These are phyloP conservation scores for Alcis repandata DNA, from an alignment of 2,888 invertebrate species.

Conservation along the genomic window DNA sequence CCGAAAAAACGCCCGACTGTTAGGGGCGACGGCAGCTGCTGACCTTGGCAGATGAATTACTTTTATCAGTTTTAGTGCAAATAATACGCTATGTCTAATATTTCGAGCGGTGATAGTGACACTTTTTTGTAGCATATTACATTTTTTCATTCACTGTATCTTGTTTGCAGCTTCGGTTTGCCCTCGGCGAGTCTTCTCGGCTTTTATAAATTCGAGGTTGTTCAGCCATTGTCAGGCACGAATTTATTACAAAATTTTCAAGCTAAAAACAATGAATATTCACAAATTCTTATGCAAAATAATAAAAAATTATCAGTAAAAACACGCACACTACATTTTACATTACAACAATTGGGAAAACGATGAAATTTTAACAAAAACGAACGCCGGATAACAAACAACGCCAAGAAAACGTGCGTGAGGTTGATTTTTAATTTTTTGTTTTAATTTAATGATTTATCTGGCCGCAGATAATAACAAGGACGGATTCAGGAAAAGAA, in stretches of 20 bases:
- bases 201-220: constrained; percentile 64
- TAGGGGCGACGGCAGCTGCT: constrained; percentile 34
- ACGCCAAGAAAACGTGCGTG: constrained; percentile 84
- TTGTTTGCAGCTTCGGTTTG: constrained; percentile 35
- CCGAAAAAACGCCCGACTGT: constrained; percentile 59
- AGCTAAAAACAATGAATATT: constrained; percentile 60
- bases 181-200: constrained; percentile 45
- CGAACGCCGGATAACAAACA: constrained; percentile 82
- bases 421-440: not conserved
- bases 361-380: constrained; percentile 71
- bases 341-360: constrained; percentile 71
- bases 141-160: constrained; percentile 42
- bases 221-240: constrained; percentile 61
- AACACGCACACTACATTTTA: constrained; percentile 76
- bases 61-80: constrained; percentile 30
- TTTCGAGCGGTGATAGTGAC: constrained; percentile 26
- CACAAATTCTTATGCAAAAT: constrained; percentile 67
- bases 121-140: constrained; percentile 23
- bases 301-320: constrained; percentile 65
- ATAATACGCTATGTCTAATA: constrained; percentile 36
- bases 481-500: not conserved
- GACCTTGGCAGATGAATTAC: constrained; percentile 45
- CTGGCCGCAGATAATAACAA: not conserved
- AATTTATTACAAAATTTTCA: constrained; percentile 34
- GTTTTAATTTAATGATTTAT: not conserved